Percentiles rank a stretch among this genome's conserved stretches.
Evolutionary conservation across 2,888 invertebrate species (phyloP).

Genomic region (Nemapogon koenigi): DNA sequence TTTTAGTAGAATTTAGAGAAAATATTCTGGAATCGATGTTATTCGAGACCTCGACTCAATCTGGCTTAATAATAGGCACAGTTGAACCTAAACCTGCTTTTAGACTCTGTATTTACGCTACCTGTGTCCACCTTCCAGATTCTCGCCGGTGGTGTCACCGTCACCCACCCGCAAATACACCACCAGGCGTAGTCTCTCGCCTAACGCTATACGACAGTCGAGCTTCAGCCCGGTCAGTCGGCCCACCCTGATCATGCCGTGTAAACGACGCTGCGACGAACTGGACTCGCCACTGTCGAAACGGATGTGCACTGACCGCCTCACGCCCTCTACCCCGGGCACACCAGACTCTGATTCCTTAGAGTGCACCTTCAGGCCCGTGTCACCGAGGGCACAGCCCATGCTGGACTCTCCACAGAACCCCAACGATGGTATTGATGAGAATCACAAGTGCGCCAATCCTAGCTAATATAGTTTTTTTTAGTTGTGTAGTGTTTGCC

Average conservation of each 20-base stretch:
- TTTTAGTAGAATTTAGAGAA: no score
- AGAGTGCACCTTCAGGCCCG: conserved; percentile 57
- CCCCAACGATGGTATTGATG: conserved; percentile 22
- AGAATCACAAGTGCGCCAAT: conserved; percentile 39
- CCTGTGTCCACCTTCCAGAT: conserved; percentile 30
- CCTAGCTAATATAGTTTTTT: conserved; percentile 58
- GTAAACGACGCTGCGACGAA: conserved; percentile 71
- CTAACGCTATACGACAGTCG: conserved; percentile 83
- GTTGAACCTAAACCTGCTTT: conserved; percentile 17
- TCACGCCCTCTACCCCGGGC: conserved; percentile 45
- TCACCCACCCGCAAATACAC: conserved; percentile 87
- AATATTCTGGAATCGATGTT: no score
- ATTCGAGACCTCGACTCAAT: no score
- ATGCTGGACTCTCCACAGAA: conserved; percentile 34
- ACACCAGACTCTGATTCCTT: conserved; percentile 54
- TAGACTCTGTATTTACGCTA: conserved; percentile 21
- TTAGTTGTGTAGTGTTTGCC: no score
- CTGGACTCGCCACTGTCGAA: conserved; percentile 57
- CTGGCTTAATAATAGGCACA: no score
- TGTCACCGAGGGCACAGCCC: conserved; percentile 45
- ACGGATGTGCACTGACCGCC: conserved; percentile 42
- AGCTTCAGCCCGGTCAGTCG: conserved; percentile 71
- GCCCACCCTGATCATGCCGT: conserved; percentile 49
- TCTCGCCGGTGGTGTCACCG: conserved; percentile 72
- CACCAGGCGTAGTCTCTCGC: conserved; percentile 85